Conservation (phyloP, 2,888 invertebrate genomes). For the Bellardia pandia region DNA sequence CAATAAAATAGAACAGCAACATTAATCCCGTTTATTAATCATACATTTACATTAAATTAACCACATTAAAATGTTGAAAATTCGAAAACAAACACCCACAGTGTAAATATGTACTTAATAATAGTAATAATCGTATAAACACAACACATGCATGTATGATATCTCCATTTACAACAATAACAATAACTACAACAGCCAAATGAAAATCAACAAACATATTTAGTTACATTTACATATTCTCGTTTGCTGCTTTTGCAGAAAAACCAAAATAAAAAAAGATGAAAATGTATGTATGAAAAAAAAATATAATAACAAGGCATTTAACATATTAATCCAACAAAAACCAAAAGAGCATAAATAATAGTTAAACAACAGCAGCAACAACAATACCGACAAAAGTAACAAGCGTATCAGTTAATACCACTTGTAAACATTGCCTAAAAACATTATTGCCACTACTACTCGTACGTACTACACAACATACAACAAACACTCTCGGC, state of each 20-base stretch:
- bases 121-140: constrained; percentile 37
- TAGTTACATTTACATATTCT: constrained; percentile 49
- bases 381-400: constrained; percentile 45
- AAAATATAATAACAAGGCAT: constrained; percentile 60
- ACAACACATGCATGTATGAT: not conserved
- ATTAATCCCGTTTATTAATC: constrained; percentile 44
- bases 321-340: constrained; percentile 70
- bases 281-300: not conserved
- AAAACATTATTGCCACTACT: constrained; percentile 63
- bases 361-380: constrained; percentile 65
- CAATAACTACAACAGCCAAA: not conserved
- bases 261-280: not conserved
- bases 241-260: constrained; percentile 40
- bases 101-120: constrained; percentile 45
- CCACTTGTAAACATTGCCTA: constrained; percentile 70
- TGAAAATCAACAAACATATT: constrained; percentile 52
- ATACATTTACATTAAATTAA: constrained; percentile 56
- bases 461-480: not conserved
- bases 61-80: constrained; percentile 57
- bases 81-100: constrained; percentile 57
- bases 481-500: constrained; percentile 2
- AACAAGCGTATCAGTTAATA: constrained; percentile 72
- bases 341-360: constrained; percentile 70
- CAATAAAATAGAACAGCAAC: constrained; percentile 7
- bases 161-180: constrained; percentile 49